These are phyloP conservation scores for Tyrannus savana DNA, from an alignment of 2,113 vertebrate genomes.

Conservation along the genomic window DNA sequence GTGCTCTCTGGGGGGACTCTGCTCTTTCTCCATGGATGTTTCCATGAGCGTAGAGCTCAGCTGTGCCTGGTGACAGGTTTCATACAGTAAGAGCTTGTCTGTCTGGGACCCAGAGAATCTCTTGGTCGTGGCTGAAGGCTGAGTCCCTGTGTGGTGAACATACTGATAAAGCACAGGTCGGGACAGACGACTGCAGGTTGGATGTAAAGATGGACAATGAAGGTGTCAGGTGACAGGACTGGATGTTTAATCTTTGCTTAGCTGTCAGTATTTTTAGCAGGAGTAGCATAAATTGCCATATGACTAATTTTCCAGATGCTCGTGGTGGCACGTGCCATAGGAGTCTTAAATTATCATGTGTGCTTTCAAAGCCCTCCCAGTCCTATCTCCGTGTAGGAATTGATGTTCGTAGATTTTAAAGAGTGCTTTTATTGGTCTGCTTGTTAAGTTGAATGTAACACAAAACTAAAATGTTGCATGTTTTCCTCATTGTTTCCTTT, in stretches of 20 bases:
- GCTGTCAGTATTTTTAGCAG: background rate
- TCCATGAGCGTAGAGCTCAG: background rate
- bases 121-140: background rate
- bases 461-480: background rate
- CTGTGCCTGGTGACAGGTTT: background rate
- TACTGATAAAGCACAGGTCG: background rate
- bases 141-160: background rate
- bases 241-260: background rate
- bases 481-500: background rate
- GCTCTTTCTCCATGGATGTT: background rate
- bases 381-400: background rate
- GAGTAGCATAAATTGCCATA: background rate
- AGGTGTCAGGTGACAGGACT: background rate
- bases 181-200: background rate
- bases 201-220: background rate
- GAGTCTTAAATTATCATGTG: background rate
- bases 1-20: background rate
- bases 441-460: background rate
- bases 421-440: background rate
- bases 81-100: background rate
- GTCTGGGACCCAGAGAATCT: background rate
- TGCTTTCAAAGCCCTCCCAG: background rate
- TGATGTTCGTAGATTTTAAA: background rate
- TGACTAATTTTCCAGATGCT: background rate
- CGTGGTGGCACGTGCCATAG: background rate